Base-by-base conservation (phyloP, 1,140 invertebrate genomes). In the Xylocopa sonorina region DNA sequence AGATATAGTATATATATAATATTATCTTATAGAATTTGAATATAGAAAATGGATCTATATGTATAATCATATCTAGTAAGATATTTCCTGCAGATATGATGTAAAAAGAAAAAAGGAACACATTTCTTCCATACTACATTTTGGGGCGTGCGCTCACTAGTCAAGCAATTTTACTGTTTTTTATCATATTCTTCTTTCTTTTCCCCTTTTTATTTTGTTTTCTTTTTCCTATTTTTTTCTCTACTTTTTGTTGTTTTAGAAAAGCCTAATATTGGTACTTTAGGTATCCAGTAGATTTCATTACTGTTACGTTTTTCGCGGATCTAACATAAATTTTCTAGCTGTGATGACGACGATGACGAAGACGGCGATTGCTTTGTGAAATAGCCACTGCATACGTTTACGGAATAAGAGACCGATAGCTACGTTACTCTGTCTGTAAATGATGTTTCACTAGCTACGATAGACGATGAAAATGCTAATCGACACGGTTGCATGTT, bases 161-260 rank as follows among this genome's bases (percentile, higher is more conserved):
- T 92, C 92, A 92, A 92, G 90, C 89, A 89, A 92, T 92, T 89
- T 90, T 88, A 89, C 81, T 89, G 78, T 88, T 87, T 86, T n/a
- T 84, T 88, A 84, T 87, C 77, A 84, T 83, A 84, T 72, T 32
- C 46, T 41, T 58, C 64, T 76, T 55, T 60, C 60, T 41, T 58
- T 43, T 34, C 24, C 9, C 18, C 41, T 48, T n/a, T 53, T n/a
- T 12, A 51, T 38, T 38, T 38, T 3, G 4, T 51, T 57, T 34
- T 79, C 24, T 38, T 46, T 14, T 75, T 58, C 51, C 16, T 72
- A 41, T 29, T 50, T 68, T 60, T 41, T 32, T 21, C 18, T 48
- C 43, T 55, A 51, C 67, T 60, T 73, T n/a, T 43, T 58, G 41
- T 81, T 63, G 58, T 74, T 43, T 43, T 86, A 83, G 81, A 80